phyloP scores from a whole-genome alignment of 2,797 vertebrate genomes.

The Podarcis siculus region DNA sequence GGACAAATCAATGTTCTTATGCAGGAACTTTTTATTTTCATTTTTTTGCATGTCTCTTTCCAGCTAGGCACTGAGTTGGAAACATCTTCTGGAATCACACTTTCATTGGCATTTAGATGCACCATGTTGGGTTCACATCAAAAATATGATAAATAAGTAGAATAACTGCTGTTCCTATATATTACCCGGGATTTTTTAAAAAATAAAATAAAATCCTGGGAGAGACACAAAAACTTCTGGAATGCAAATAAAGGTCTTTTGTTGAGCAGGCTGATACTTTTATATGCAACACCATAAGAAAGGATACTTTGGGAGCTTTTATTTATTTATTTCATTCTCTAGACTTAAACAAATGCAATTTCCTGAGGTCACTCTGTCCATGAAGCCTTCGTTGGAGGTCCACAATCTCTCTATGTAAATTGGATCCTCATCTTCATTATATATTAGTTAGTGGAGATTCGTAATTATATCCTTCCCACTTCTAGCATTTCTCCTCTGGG shows the following conservation, averaged over 20 bases:
- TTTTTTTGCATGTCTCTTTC: neutral
- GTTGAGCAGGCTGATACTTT: neutral
- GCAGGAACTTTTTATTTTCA: neutral
- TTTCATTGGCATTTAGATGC: neutral
- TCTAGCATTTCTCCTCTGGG: conserved; percentile 12
- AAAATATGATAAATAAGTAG: neutral
- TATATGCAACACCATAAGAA: neutral
- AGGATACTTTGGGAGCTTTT: too few species aligned
- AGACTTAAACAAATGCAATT: neutral
- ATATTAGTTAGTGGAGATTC: neutral
- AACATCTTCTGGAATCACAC: neutral
- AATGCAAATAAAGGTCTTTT: neutral
- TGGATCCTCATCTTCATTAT: conserved; percentile 36
- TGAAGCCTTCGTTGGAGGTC: neutral
- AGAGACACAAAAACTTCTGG: neutral
- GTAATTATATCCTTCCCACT: conserved; percentile 19
- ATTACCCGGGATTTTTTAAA: neutral
- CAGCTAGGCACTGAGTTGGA: neutral
- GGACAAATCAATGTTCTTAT: neutral
- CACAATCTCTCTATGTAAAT: neutral
- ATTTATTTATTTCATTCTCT: neutral
- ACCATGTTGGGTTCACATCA: neutral
- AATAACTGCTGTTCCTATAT: neutral
- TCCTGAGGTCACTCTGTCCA: conserved; percentile 13
- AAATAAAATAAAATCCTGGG: neutral